Evolutionary conservation across 1,140 invertebrate genomes (phyloP).

Genomic region (Eupeodes corollae): DNA sequence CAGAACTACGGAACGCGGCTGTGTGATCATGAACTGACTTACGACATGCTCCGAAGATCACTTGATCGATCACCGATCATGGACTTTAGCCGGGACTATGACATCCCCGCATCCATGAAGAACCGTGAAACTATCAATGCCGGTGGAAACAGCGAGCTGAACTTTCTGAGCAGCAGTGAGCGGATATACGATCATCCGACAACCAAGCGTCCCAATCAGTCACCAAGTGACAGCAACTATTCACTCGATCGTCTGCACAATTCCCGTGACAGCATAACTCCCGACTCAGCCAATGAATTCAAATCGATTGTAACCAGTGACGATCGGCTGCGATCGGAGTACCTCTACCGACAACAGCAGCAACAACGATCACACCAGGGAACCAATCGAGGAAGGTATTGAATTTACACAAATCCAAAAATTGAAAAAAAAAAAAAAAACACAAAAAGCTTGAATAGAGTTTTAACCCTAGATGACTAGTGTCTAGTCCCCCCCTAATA

Average conservation of each 20-base stretch:
- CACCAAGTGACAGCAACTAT: conserved; percentile 11
- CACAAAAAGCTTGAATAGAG: neutral
- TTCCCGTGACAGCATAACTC: conserved; percentile 17
- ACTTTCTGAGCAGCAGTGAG: conserved; percentile 33
- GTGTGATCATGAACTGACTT: conserved; percentile 34
- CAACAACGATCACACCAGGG: neutral
- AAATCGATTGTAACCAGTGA: neutral
- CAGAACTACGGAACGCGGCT: conserved; percentile 30
- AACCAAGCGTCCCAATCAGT: conserved; percentile 17
- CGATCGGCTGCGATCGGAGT: conserved; percentile 14
- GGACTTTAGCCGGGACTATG: conserved; percentile 26
- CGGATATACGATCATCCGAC: conserved; percentile 30
- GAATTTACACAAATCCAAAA: neutral
- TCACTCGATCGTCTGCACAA: neutral
- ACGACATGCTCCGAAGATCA: conserved; percentile 27
- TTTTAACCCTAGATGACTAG: neutral
- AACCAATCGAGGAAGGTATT: conserved; percentile 2
- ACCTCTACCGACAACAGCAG: conserved; percentile 14
- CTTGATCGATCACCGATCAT: conserved; percentile 22
- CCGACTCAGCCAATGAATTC: conserved; percentile 7
- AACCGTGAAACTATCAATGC: conserved; percentile 32
- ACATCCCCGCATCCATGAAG: conserved; percentile 14
- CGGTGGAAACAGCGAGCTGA: conserved; percentile 30
- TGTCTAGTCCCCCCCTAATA: no score
- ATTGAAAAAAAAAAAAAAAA: neutral